Conservation (phyloP, 1,140 invertebrate genomes). For the Lepidostoma basale region DNA sequence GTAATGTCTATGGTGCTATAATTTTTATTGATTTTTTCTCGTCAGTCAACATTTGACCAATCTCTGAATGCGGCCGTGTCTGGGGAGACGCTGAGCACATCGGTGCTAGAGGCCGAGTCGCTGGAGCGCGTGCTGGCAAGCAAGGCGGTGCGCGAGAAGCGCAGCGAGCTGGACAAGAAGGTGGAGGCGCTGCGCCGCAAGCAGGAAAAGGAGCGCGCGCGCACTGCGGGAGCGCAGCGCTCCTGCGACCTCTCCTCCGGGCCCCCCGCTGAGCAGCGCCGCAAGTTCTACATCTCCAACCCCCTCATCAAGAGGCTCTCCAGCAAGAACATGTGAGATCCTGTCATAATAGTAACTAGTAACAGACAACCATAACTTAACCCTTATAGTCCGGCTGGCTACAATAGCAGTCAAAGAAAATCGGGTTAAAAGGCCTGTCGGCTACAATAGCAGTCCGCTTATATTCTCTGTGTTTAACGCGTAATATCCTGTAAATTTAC, state of each 20-base stretch:
- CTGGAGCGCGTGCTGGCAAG: constrained; percentile 80
- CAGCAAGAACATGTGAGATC: constrained; percentile 79
- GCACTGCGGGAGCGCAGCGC: constrained; percentile 59
- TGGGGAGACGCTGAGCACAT: constrained; percentile 55
- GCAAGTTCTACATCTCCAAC: constrained; percentile 76
- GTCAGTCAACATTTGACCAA: constrained; percentile 36
- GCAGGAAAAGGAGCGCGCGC: constrained; percentile 77
- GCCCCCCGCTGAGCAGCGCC: constrained; percentile 66
- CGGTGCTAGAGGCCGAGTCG: constrained; percentile 74
- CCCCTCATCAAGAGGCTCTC: constrained; percentile 80
- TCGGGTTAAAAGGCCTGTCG: too few relatives aligned
- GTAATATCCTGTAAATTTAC: too few relatives aligned
- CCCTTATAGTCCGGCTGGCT: too few relatives aligned
- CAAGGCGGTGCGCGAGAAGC: constrained; percentile 83
- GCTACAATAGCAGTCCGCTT: too few relatives aligned
- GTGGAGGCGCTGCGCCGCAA: constrained; percentile 83
- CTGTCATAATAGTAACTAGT: too few relatives aligned
- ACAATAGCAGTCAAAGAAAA: too few relatives aligned
- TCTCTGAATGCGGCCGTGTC: constrained; percentile 31
- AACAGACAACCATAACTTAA: too few relatives aligned
- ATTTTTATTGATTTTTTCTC: too few relatives aligned
- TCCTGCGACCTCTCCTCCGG: constrained; percentile 62
- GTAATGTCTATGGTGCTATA: too few relatives aligned
- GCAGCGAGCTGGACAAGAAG: constrained; percentile 85
- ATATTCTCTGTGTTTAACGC: too few relatives aligned